phyloP scores from a whole-genome alignment of 1,140 invertebrate species.

The Trachelipus rathkii region DNA sequence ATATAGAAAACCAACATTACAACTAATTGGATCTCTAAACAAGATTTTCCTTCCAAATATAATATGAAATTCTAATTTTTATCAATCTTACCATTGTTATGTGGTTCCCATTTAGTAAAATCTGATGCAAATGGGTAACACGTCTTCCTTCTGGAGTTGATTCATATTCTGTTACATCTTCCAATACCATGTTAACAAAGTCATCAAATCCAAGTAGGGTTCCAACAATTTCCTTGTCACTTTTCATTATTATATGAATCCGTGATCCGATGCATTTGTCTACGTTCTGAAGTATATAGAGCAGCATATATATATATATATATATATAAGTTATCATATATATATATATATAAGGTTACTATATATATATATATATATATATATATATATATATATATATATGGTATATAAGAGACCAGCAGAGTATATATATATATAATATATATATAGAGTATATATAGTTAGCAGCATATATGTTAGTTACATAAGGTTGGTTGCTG shows the following conservation, averaged over 20 bases:
- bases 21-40: too few relatives aligned
- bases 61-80: too few relatives aligned
- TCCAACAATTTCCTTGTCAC: slow-evolving; percentile 98
- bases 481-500: too few relatives aligned
- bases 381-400: slow-evolving; percentile 15
- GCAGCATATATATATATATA: slow-evolving; percentile 11
- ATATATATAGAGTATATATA: too few relatives aligned
- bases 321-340: slow-evolving; percentile 15
- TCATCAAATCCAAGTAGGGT: slow-evolving; percentile 97
- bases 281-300: slow-evolving; percentile 78
- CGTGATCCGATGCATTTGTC: slow-evolving; percentile 99
- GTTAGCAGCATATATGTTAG: too few relatives aligned
- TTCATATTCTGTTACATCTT: slow-evolving; percentile 91
- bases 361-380: slow-evolving; percentile 7
- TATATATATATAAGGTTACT: slow-evolving; percentile 15
- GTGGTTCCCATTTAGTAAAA: slow-evolving; percentile 97
- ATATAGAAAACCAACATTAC: too few relatives aligned
- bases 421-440: too few relatives aligned
- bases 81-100: slow-evolving; percentile 82
- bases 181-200: slow-evolving; percentile 95
- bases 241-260: slow-evolving; percentile 99
- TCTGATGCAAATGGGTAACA: slow-evolving; percentile 95
- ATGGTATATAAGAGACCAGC: background rate
- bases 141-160: slow-evolving; percentile 91
- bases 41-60: too few relatives aligned